phyloP scores from a whole-genome alignment of 2,797 vertebrate species.

The Xenopus petersii region DNA sequence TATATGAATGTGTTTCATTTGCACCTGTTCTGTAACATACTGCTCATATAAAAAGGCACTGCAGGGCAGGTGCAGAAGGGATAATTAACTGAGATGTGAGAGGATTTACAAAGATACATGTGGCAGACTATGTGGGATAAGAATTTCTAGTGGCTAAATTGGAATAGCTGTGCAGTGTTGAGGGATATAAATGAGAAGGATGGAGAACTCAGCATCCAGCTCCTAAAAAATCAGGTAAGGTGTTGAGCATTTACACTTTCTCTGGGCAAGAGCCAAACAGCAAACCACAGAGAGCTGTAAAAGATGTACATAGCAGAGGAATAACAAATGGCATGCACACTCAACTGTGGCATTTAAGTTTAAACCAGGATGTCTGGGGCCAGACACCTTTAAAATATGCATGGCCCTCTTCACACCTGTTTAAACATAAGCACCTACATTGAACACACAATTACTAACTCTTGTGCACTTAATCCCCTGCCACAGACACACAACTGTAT shows the following conservation, averaged over 20 bases:
- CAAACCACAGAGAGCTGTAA: slow-evolving; percentile 29
- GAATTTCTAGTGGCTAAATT: slow-evolving; percentile 30
- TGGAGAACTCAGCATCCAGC: slow-evolving; percentile 14
- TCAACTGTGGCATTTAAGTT: slow-evolving; percentile 40
- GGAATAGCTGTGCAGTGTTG: slow-evolving; percentile 37
- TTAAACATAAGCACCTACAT: slow-evolving; percentile 44
- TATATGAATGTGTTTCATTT: slow-evolving; percentile 41
- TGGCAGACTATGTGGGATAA: slow-evolving; percentile 28
- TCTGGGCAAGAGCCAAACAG: slow-evolving; percentile 27
- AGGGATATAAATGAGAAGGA: slow-evolving; percentile 11
- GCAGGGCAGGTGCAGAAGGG: slow-evolving; percentile 35
- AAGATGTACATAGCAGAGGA: slow-evolving; percentile 18
- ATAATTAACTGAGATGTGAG: slow-evolving; percentile 44
- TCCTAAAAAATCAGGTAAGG: slow-evolving; percentile 28
- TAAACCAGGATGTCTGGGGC: slow-evolving; percentile 41
- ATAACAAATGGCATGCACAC: slow-evolving; percentile 41
- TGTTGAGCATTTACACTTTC: slow-evolving; percentile 15
- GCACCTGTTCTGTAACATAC: slow-evolving; percentile 44
- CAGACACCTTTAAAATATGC: slow-evolving; percentile 47
- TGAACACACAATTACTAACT: slow-evolving; percentile 32
- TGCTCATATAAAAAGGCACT: slow-evolving; percentile 8
- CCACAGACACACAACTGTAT: slow-evolving; percentile 36
- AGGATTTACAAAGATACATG: slow-evolving; percentile 39
- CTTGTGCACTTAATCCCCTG: slow-evolving; percentile 36
- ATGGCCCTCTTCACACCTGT: slow-evolving; percentile 43